phyloP scores from a whole-genome alignment of 2,113 vertebrate genomes.

The Burhinus oedicnemus region DNA sequence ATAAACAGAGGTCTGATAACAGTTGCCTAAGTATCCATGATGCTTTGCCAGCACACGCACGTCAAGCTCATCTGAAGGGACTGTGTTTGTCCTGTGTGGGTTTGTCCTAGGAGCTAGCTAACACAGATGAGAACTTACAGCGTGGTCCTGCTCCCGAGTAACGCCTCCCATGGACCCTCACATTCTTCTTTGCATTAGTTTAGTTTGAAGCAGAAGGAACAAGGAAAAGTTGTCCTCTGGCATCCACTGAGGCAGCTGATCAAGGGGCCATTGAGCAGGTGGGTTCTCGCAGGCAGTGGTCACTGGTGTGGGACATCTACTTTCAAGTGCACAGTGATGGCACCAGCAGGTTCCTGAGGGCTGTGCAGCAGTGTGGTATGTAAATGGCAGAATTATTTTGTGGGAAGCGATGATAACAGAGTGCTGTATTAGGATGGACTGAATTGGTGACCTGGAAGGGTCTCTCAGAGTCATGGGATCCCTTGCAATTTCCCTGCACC shows the following conservation, averaged over 20 bases:
- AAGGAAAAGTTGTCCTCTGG: background rate
- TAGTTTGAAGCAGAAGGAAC: background rate
- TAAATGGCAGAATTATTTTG: background rate
- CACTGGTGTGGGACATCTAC: background rate
- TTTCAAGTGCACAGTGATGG: background rate
- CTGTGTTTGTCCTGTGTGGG: background rate
- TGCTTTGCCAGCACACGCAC: slow-evolving; percentile 48
- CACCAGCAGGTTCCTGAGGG: background rate
- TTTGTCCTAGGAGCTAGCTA: background rate
- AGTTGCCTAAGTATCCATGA: slow-evolving; percentile 33
- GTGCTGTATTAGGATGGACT: background rate
- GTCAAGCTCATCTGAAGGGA: background rate
- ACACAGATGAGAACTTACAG: background rate
- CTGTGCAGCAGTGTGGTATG: background rate
- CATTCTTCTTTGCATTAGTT: accelerated
- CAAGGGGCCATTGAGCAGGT: background rate
- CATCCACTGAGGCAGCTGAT: background rate
- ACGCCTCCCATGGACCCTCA: accelerated
- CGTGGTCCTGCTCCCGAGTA: accelerated
- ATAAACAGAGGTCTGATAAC: slow-evolving; percentile 59
- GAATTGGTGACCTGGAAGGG: background rate
- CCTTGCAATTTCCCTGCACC: background rate
- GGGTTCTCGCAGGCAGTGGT: background rate
- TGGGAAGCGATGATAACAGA: background rate
- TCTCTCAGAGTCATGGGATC: background rate